These are phyloP conservation scores for Himalopsyche japonica DNA, from an alignment of 2,888 invertebrate species.

Conservation along the genomic window DNA sequence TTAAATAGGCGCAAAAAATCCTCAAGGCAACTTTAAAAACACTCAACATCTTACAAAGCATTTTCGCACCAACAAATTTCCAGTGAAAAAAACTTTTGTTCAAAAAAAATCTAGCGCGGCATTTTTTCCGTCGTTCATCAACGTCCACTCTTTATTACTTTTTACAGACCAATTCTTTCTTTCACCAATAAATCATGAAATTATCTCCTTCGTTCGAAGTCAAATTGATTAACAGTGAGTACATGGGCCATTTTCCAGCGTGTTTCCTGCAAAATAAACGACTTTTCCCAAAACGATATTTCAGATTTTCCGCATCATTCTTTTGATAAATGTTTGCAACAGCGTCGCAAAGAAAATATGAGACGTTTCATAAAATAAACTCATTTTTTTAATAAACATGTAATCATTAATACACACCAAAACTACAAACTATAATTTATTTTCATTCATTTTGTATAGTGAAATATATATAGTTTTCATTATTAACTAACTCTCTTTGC, in stretches of 20 bases:
- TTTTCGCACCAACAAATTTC: not conserved
- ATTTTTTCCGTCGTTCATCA: slow-evolving; percentile 21
- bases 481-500: too few relatives aligned
- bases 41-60: not conserved
- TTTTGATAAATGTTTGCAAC: slow-evolving; percentile 39
- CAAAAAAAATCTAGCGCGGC: not conserved
- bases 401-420: not conserved
- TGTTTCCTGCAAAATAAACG: slow-evolving; percentile 36
- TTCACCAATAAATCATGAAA: slow-evolving; percentile 32
- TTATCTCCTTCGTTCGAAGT: slow-evolving; percentile 32
- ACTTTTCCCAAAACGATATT: slow-evolving; percentile 33
- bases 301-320: slow-evolving; percentile 41
- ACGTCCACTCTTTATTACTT: slow-evolving; percentile 30
- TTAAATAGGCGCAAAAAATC: slow-evolving; percentile 4
- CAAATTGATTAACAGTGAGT: slow-evolving; percentile 39
- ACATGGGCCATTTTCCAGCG: slow-evolving; percentile 32
- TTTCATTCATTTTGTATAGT: too few relatives aligned
- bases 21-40: not conserved
- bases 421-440: too few relatives aligned
- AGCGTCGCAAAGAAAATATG: slow-evolving; percentile 26
- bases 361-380: slow-evolving; percentile 12
- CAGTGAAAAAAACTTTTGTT: not conserved
- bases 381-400: not conserved
- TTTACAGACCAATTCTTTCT: slow-evolving; percentile 33
- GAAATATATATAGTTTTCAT: too few relatives aligned